These are phyloP conservation scores for Rhinatrema bivittatum DNA, from an alignment of 2,797 vertebrate genomes.

Conservation along the genomic window DNA sequence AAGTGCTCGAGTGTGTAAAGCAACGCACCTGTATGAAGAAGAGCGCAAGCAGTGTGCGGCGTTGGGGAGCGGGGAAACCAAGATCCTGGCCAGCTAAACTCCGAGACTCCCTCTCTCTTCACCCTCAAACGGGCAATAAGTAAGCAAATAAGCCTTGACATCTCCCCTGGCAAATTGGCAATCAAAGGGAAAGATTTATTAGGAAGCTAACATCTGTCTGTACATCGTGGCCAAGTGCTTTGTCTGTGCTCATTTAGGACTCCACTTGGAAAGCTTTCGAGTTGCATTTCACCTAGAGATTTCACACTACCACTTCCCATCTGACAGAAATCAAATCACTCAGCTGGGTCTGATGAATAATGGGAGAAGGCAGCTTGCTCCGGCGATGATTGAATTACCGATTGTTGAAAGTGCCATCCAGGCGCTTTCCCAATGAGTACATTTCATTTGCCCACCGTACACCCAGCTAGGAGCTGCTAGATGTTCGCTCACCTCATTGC, in stretches of 20 bases:
- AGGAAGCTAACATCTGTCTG: slow-evolving; percentile 46
- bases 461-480: slow-evolving; percentile 11
- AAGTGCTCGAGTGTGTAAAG: too few relatives aligned
- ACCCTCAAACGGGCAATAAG: slow-evolving; percentile 47
- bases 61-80: neutral
- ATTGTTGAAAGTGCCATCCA: slow-evolving; percentile 36
- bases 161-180: slow-evolving; percentile 35
- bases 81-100: slow-evolving; percentile 21
- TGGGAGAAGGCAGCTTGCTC: slow-evolving; percentile 48
- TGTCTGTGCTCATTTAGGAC: slow-evolving; percentile 36
- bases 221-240: slow-evolving; percentile 33
- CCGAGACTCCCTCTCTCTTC: slow-evolving; percentile 15
- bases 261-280: slow-evolving; percentile 44
- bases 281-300: slow-evolving; percentile 44
- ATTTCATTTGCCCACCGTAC: slow-evolving; percentile 40
- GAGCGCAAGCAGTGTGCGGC: too few relatives aligned
- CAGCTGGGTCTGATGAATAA: slow-evolving; percentile 54
- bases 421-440: slow-evolving; percentile 35
- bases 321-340: slow-evolving; percentile 53
- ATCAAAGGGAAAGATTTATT: slow-evolving; percentile 54
- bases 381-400: slow-evolving; percentile 46
- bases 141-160: slow-evolving; percentile 43
- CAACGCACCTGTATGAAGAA: too few relatives aligned
- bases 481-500: slow-evolving; percentile 15
- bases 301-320: slow-evolving; percentile 37